These are phyloP conservation scores for Idaea straminata DNA, from an alignment of 2,888 invertebrate genomes.

Conservation along the genomic window DNA sequence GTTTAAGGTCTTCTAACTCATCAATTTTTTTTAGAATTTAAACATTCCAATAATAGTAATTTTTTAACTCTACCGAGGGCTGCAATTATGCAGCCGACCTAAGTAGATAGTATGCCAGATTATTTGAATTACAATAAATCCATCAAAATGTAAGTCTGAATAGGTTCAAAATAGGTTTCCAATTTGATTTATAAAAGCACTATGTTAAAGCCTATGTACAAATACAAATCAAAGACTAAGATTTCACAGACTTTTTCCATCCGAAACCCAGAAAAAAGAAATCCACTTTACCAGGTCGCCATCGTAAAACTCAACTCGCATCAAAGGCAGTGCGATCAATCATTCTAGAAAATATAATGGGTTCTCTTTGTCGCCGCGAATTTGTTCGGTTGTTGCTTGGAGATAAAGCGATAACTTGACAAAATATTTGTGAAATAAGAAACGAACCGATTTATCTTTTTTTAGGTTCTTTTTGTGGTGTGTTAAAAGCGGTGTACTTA, in stretches of 20 bases:
- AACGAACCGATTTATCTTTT: background rate
- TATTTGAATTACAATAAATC: too few species aligned
- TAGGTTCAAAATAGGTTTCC: too few species aligned
- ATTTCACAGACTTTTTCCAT: background rate
- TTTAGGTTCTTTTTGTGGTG: background rate
- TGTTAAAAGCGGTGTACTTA: background rate
- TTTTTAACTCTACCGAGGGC: too few species aligned
- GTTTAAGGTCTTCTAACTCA: too few species aligned
- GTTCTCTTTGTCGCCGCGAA: background rate
- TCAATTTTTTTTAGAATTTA: too few species aligned
- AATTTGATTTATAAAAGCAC: too few species aligned
- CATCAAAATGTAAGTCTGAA: too few species aligned
- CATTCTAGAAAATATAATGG: constrained; percentile 1
- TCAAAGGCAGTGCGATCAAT: background rate
- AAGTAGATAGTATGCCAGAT: too few species aligned
- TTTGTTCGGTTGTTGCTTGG: background rate
- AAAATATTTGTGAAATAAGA: background rate
- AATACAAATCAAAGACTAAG: too few species aligned
- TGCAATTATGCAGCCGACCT: too few species aligned
- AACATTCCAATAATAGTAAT: too few species aligned
- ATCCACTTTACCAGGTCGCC: background rate
- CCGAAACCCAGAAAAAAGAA: background rate
- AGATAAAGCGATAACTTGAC: background rate
- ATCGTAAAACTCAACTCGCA: background rate
- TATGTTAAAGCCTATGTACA: too few species aligned